Conservation (phyloP, 2,888 invertebrate genomes). For the Cybosia mesomella region DNA sequence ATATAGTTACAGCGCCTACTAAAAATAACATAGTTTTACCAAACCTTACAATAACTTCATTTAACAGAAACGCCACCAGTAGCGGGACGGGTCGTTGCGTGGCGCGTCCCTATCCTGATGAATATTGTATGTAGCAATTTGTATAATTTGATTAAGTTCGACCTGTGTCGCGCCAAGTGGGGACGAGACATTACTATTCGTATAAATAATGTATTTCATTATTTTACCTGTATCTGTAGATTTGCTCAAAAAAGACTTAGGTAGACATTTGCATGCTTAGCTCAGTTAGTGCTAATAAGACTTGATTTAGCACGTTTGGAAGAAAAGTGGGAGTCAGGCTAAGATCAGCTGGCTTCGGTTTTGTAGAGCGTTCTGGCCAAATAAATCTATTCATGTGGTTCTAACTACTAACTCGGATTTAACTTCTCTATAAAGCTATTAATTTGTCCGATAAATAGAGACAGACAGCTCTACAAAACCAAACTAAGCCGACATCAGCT, state of each 20-base stretch:
- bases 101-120: slow-evolving; percentile 71
- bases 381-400: too few species aligned
- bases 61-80: neutral
- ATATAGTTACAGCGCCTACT: too few species aligned
- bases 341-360: too few species aligned
- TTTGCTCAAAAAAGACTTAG: neutral
- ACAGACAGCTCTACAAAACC: too few species aligned
- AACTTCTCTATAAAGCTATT: neutral
- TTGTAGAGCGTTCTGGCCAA: too few species aligned
- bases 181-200: slow-evolving; percentile 30
- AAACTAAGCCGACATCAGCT: too few species aligned
- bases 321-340: too few species aligned
- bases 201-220: slow-evolving; percentile 31
- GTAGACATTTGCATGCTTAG: neutral
- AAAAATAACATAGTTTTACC: neutral
- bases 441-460: neutral
- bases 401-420: neutral
- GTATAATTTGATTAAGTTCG: slow-evolving; percentile 84
- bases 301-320: neutral
- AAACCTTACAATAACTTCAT: neutral
- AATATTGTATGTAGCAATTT: slow-evolving; percentile 87
- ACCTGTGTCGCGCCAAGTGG: slow-evolving; percentile 57
- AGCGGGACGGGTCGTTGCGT: neutral
- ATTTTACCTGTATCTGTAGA: slow-evolving; percentile 19
- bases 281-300: too few species aligned